These are phyloP conservation scores for Coracopsis vasa DNA, from an alignment of 2,113 vertebrate genomes.

Conservation along the genomic window DNA sequence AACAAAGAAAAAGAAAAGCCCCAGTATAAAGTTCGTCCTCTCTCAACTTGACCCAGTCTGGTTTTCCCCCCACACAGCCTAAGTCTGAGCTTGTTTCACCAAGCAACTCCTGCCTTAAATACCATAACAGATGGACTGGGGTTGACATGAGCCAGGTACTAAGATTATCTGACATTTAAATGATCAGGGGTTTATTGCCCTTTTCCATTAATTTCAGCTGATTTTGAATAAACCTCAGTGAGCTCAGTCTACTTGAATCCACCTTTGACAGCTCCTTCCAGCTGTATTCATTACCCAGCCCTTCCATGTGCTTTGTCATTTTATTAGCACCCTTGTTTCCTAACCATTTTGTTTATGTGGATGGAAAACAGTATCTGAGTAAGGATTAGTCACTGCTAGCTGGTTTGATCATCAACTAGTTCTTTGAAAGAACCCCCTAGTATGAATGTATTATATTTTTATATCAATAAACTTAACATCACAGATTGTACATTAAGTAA, in stretches of 20 bases:
- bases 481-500: background rate
- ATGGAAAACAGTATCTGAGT: background rate
- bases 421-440: background rate
- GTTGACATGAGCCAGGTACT: background rate
- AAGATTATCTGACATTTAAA: conserved; percentile 11
- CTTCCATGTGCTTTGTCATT: background rate
- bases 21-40: background rate
- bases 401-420: background rate
- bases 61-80: background rate
- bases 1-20: background rate
- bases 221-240: background rate
- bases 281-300: background rate
- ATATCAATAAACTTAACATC: background rate
- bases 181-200: background rate
- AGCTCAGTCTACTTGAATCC: background rate
- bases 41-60: background rate
- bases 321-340: background rate
- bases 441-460: background rate
- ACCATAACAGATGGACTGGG: background rate
- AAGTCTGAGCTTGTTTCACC: background rate
- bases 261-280: background rate
- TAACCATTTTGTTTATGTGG: background rate
- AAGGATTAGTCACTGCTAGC: background rate
- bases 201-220: background rate
- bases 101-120: background rate